Evolutionary conservation across 2,113 vertebrate genomes (phyloP).

Genomic region (Sylvietta virens): DNA sequence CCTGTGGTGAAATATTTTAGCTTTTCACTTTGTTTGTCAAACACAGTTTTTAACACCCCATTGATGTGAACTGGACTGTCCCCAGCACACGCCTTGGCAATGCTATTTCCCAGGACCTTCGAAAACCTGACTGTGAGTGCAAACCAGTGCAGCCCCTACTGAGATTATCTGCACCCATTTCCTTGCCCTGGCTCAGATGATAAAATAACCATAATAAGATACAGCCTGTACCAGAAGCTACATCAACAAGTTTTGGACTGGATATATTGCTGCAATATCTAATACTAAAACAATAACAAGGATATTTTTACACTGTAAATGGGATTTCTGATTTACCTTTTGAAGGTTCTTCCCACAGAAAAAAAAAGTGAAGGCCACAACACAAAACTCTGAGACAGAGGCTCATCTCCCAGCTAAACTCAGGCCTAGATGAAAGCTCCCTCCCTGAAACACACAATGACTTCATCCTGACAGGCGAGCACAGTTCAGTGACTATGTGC

Average conservation of each 20-base stretch:
- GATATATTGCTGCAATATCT: neutral
- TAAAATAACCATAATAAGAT: neutral
- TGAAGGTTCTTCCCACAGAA: neutral
- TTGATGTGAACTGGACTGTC: neutral
- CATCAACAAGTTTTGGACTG: neutral
- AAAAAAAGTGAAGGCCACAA: neutral
- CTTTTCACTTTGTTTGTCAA: neutral
- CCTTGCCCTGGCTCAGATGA: neutral
- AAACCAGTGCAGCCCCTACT: neutral
- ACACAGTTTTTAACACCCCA: neutral
- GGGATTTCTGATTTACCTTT: neutral
- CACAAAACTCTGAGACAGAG: neutral
- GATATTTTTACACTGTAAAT: neutral
- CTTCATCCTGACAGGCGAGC: constrained; percentile 27
- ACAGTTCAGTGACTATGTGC: neutral
- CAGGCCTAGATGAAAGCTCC: constrained; percentile 26
- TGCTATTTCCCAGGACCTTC: neutral
- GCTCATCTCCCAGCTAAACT: neutral
- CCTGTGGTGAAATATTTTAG: neutral
- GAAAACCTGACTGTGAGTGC: neutral
- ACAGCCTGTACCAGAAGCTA: neutral
- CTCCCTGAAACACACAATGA: constrained; percentile 8
- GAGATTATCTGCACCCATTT: neutral
- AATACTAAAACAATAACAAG: neutral
- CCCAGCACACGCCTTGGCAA: neutral